These are phyloP conservation scores for Botia almorhae DNA, from an alignment of 2,797 vertebrate genomes.

Conservation along the genomic window DNA sequence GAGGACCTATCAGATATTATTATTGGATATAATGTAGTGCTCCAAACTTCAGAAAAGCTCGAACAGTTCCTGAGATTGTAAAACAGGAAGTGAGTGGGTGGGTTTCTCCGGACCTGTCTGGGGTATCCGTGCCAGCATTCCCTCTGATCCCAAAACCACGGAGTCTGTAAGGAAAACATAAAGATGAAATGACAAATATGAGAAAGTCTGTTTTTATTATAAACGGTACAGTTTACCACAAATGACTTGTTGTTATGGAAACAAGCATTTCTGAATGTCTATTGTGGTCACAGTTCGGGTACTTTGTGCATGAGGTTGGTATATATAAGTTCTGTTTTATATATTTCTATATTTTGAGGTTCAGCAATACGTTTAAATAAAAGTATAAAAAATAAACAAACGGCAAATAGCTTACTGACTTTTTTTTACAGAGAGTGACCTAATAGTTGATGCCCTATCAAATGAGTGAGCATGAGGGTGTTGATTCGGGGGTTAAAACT, in stretches of 20 bases:
- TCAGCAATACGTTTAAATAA: too few relatives aligned
- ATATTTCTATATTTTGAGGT: too few relatives aligned
- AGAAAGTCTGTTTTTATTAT: too few relatives aligned
- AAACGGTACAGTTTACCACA: background rate
- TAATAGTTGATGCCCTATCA: too few relatives aligned
- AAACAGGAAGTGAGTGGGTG: background rate
- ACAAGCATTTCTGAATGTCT: too few relatives aligned
- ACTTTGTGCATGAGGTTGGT: too few relatives aligned
- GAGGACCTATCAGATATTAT: too few relatives aligned
- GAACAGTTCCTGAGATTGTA: constrained; percentile 36
- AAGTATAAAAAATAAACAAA: background rate
- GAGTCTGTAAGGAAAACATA: constrained; percentile 76
- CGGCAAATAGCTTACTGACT: background rate
- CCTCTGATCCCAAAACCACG: constrained; percentile 89
- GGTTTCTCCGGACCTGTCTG: constrained; percentile 81
- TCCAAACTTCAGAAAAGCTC: background rate
- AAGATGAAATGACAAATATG: background rate
- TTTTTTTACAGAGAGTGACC: too few relatives aligned
- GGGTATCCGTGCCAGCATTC: constrained; percentile 90
- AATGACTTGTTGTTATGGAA: background rate
- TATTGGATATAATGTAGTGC: too few relatives aligned
- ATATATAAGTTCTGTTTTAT: too few relatives aligned
- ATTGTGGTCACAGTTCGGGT: too few relatives aligned
- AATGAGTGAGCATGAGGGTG: background rate
- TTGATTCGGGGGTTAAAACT: background rate